Conservation (phyloP, 2,888 invertebrate species). For the Escarpia spicata region DNA sequence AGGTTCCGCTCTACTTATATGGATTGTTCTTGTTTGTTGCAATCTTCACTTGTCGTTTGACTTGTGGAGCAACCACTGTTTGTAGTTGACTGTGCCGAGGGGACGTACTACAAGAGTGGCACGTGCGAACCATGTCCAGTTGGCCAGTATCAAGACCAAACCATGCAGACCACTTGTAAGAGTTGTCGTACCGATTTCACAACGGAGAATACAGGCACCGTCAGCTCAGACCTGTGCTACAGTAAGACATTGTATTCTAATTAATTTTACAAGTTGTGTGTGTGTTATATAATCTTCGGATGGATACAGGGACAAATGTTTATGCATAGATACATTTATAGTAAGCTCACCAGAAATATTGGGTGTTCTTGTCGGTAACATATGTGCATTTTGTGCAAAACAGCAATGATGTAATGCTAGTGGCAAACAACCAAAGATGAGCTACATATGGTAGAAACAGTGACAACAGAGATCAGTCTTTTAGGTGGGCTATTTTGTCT, state of each 20-base stretch:
- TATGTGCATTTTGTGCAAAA: too few relatives aligned
- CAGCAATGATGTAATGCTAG: too few relatives aligned
- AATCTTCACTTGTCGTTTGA: neutral
- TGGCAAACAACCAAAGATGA: neutral
- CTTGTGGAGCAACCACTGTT: neutral
- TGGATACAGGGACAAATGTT: neutral
- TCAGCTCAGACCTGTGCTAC: neutral
- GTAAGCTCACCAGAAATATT: too few relatives aligned
- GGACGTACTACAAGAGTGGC: conserved; percentile 6
- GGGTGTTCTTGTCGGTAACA: too few relatives aligned
- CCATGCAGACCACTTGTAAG: neutral
- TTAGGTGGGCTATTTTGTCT: neutral
- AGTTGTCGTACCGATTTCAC: neutral
- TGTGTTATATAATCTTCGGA: neutral
- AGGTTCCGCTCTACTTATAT: neutral
- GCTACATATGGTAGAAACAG: neutral
- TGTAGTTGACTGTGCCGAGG: neutral
- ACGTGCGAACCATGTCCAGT: neutral
- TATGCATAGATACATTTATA: neutral
- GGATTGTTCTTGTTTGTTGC: neutral
- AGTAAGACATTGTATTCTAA: neutral
- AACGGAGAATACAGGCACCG: neutral
- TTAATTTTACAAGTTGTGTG: neutral
- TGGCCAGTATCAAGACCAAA: neutral
- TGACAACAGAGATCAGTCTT: neutral